Base-by-base conservation (phyloP, 2,113 vertebrate species). In the Fregata magnificens region DNA sequence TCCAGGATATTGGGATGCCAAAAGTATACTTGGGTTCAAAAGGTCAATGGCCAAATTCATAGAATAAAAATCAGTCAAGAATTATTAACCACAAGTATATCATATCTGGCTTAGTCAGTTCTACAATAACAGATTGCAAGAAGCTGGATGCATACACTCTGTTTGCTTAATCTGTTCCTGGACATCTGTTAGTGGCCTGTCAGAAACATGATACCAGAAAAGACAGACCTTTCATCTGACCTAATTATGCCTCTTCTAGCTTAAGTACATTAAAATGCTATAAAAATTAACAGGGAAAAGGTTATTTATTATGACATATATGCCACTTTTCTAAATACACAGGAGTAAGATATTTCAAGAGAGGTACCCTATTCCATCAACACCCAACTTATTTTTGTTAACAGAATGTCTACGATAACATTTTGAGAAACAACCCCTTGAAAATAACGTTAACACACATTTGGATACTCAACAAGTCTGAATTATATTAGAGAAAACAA, bases 1-100 rank as follows among this genome's bases (percentile, higher is more conserved):
- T 94, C 11, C 95, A 97, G 91, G 93, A 97, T 97, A 97, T 91
- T 95, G 70, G 74, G 93, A 97, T 91, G 71, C 70, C 87, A 79
- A 72, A 96, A 79, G 84, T 52, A 82, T 79, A 96, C 47, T 65
- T 40, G 22, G 16, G 95, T 96, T 96, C 86, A 95, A 94, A 96
- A 96, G 89, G 95, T 93, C 61, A 96, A 12, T 36, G 44, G 42
- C 36, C 76, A 85, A 85, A 96, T 72, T 82, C 52, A 79, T 10
- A 82, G 82, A 94, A 82, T 49, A 87, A 93, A 91, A 87, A 93
- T 78, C 42, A 91, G 80, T 61, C 22, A 25, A 62, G 89, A 96
- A 84, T 47, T 81, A 87, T 87, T 81, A 91, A 71, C 29, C 44
- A 59, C 32, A 71, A 79, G 18, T 74, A 44, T 65, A 91, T 79